Base-by-base conservation (phyloP, 2,888 invertebrate genomes). In the Yponomeuta evonymella region DNA sequence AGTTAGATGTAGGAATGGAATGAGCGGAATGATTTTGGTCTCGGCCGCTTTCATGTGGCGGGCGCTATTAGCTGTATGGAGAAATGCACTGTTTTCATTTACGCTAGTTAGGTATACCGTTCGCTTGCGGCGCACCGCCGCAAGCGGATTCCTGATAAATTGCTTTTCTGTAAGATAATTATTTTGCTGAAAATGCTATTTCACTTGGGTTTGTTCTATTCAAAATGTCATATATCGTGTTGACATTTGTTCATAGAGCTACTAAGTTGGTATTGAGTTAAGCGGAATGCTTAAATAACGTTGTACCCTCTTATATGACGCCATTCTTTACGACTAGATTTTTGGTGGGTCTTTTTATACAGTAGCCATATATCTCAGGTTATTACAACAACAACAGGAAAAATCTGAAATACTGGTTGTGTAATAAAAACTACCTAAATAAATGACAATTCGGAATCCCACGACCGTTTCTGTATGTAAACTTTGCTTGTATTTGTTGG, bases 381-480 rank as follows among this genome's bases (percentile, higher is more conserved):
- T 58, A 12, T 15, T 15, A 58, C 51, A 5, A 67, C 67, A 67
- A 43, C 43, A 67, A 43, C 43, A 43, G 67, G n/a, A 48, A 23
- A n/a, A 67, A 15, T 6, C 1, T 51, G 12, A 30, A 48, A 65
- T 29, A 65, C 65, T 1, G 33, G 29, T 3, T 30, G 65, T 65
- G 29, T 68, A 68, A 68, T 58, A 76, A 76, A 75, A 76, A 73
- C 73, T 72, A 23, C 23, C 23, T 23, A 73, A 72, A 74, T 75
- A 74, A 74, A 73, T 73, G 75, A 75, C 76, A 76, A 75, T 77
- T 76, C 75, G 74, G 77, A 75, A 77, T 74, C 73, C 73, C 73
- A 72, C 72, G 69, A 33, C 69, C 36, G 62, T 62, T 68, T 68
- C 51, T 51, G 51, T 48, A 51, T 51, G 51, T 48, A 51, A 58